A percentile compares a stretch with the other conserved stretches of the same genome.
These are phyloP conservation scores for Acrocephalus kingi DNA, from an alignment of 2,113 vertebrate species.

Conservation along the genomic window DNA sequence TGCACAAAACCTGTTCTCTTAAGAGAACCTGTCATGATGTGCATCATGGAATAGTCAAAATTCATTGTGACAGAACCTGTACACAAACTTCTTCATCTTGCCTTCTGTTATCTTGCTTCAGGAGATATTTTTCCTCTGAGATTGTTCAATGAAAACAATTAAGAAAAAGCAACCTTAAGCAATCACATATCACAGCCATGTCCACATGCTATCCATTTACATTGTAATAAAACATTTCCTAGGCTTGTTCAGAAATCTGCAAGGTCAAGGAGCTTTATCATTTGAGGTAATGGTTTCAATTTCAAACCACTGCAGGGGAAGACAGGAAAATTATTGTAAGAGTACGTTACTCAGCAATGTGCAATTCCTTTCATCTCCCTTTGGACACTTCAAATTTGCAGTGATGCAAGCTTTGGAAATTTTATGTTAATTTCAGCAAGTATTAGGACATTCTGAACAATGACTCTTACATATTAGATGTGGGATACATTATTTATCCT, in stretches of 20 bases:
- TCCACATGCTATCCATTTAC: neutral
- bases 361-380: neutral
- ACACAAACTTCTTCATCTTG: neutral
- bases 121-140: neutral
- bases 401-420: neutral
- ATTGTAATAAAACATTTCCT: slow-evolving; percentile 26
- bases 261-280: slow-evolving; percentile 28
- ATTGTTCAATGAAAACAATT: slow-evolving; percentile 10
- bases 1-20: neutral
- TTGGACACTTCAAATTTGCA: neutral
- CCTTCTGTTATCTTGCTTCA: neutral
- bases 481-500: neutral
- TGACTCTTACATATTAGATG: neutral
- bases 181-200: slow-evolving; percentile 16
- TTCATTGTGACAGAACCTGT: neutral
- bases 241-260: slow-evolving; percentile 20
- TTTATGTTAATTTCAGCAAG: neutral
- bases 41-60: neutral
- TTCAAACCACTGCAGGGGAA: slow-evolving; percentile 10
- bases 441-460: neutral
- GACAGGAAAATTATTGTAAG: neutral
- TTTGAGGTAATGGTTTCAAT: slow-evolving; percentile 34
- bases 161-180: slow-evolving; percentile 17
- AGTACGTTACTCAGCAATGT: neutral
- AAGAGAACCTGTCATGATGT: neutral